phyloP scores from a whole-genome alignment of 2,113 vertebrate genomes.

The Lagenorhynchus albirostris region DNA sequence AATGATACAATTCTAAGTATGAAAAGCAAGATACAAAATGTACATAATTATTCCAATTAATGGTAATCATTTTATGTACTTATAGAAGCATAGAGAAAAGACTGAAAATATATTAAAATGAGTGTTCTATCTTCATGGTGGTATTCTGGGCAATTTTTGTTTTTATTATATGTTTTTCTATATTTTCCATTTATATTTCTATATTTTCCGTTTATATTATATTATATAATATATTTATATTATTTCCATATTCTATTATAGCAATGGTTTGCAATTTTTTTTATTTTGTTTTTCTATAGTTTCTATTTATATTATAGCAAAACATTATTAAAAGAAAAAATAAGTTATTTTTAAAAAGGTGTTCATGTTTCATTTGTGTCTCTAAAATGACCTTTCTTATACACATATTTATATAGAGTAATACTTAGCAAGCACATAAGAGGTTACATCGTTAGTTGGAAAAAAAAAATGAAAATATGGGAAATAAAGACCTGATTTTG shows the following conservation, averaged over 20 bases:
- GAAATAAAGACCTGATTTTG: not conserved
- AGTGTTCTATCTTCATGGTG: not conserved
- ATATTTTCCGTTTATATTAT: no score
- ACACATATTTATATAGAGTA: not conserved
- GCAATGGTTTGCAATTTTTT: not conserved
- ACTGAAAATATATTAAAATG: not conserved
- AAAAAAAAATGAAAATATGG: not conserved
- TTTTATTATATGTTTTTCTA: not conserved
- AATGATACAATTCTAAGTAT: not conserved
- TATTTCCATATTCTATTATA: no score
- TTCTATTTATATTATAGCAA: not conserved
- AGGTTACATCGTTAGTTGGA: not conserved
- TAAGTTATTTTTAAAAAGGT: not conserved
- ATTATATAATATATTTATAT: no score
- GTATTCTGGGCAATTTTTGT: not conserved
- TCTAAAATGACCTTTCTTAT: conserved; percentile 20
- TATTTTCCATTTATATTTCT: not conserved
- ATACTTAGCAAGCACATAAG: conserved; percentile 15
- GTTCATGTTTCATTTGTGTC: not conserved
- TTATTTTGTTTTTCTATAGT: not conserved
- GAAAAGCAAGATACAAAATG: not conserved
- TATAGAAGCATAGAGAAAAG: not conserved
- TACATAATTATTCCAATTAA: not conserved
- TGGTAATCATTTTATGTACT: not conserved
- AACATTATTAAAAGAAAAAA: not conserved